Percentiles rank a stretch among this genome's conserved stretches.
phyloP scores from a whole-genome alignment of 2,113 vertebrate genomes.

The Rhinoderma darwinii region DNA sequence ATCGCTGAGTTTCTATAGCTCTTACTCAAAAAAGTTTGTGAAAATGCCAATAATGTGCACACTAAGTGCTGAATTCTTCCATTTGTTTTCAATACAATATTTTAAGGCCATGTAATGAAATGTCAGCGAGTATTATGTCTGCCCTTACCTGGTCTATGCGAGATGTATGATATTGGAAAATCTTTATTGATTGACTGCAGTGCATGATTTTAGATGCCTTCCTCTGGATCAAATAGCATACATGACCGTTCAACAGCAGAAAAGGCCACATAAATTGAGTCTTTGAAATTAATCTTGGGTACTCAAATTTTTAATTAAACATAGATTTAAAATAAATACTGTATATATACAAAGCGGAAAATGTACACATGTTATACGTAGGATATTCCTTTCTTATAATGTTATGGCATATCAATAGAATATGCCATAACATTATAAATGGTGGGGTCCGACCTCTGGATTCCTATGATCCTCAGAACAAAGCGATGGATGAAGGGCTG shows the following conservation, averaged over 20 bases:
- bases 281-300: neutral
- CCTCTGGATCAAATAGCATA: constrained; percentile 56
- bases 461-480: no score
- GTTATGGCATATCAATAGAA: no score
- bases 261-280: constrained; percentile 4
- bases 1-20: constrained; percentile 29
- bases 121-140: constrained; percentile 50
- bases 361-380: no score
- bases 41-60: constrained; percentile 43
- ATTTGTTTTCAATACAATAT: constrained; percentile 53
- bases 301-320: neutral
- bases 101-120: constrained; percentile 53
- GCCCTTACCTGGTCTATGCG: constrained; percentile 44
- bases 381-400: no score
- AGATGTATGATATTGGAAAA: constrained; percentile 52
- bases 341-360: no score
- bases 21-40: constrained; percentile 43
- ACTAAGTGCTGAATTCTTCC: constrained; percentile 28
- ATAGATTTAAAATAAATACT: neutral
- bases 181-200: constrained; percentile 56
- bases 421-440: no score
- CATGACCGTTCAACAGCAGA: constrained; percentile 61
- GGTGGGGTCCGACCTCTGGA: no score
- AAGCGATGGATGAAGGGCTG: no score
- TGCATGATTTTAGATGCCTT: constrained; percentile 38